phyloP scores from a whole-genome alignment of 1,140 invertebrate species.

The Orius laevigatus region DNA sequence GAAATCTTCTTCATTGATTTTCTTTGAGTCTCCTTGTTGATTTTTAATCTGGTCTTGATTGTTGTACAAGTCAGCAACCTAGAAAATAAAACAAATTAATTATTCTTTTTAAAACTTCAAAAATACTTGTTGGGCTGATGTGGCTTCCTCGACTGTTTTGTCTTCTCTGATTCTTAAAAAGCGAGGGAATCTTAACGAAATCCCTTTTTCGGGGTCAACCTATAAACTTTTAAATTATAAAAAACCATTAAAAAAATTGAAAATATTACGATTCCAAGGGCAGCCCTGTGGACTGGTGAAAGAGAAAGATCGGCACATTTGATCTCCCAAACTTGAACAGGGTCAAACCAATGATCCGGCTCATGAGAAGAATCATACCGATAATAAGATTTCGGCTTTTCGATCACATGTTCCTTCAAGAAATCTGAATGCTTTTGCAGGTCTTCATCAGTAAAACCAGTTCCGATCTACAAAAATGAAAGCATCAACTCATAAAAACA shows the following conservation, averaged over 20 bases:
- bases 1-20: constrained; percentile 30
- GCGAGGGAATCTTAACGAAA: constrained; percentile 90
- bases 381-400: constrained; percentile 71
- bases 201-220: constrained; percentile 82
- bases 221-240: constrained; percentile 21
- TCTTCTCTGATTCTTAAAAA: constrained; percentile 88
- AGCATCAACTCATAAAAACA: neutral
- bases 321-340: constrained; percentile 90
- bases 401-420: constrained; percentile 60
- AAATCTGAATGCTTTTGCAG: constrained; percentile 59
- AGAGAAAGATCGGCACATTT: constrained; percentile 97
- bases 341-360: constrained; percentile 93
- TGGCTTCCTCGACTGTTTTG: constrained; percentile 85
- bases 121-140: constrained; percentile 71
- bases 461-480: constrained; percentile 61
- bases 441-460: constrained; percentile 90
- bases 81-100: constrained; percentile 13
- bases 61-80: constrained; percentile 48
- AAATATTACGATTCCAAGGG: constrained; percentile 66
- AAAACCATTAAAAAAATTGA: constrained; percentile 22
- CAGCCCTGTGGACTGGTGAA: constrained; percentile 87
- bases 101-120: constrained; percentile 11
- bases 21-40: constrained; percentile 24
- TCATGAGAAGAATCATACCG: constrained; percentile 54
- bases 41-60: constrained; percentile 51